Evolutionary conservation across 2,797 vertebrate genomes (phyloP).

Genomic region (Eulemur albifrons): DNA sequence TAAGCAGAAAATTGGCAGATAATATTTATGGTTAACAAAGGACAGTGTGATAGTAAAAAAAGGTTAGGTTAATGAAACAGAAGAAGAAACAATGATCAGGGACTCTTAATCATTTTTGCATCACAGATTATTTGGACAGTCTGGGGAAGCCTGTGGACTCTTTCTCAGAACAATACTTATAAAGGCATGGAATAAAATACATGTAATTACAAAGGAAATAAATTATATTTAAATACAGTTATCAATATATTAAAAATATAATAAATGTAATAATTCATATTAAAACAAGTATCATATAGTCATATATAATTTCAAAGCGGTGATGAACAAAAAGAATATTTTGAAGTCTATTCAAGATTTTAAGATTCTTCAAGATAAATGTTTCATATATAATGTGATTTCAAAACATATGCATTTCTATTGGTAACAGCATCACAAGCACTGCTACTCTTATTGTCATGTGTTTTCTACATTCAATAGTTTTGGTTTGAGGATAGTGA

Average conservation of each 20-base stretch:
- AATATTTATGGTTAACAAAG: neutral
- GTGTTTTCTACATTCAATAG: neutral
- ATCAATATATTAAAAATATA: neutral
- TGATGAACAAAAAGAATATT: neutral
- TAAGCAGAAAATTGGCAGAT: neutral
- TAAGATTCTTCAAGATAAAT: neutral
- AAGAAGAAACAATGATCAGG: neutral
- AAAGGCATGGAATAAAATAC: neutral
- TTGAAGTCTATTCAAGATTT: neutral
- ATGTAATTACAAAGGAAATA: constrained; percentile 7
- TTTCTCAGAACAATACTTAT: neutral
- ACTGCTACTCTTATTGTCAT: neutral
- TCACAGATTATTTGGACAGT: neutral
- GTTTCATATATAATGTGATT: neutral
- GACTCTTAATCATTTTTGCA: neutral
- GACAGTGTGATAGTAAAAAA: neutral
- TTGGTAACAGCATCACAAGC: constrained; percentile 1
- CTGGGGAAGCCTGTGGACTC: neutral
- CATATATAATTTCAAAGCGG: neutral
- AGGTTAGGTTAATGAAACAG: neutral
- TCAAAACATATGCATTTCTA: neutral
- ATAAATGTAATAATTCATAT: neutral
- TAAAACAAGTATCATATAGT: constrained; percentile 3
- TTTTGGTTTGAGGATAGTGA: neutral
- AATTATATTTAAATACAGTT: neutral